These are phyloP conservation scores for Eulemur macaco DNA, from an alignment of 2,113 vertebrate genomes.

Conservation along the genomic window DNA sequence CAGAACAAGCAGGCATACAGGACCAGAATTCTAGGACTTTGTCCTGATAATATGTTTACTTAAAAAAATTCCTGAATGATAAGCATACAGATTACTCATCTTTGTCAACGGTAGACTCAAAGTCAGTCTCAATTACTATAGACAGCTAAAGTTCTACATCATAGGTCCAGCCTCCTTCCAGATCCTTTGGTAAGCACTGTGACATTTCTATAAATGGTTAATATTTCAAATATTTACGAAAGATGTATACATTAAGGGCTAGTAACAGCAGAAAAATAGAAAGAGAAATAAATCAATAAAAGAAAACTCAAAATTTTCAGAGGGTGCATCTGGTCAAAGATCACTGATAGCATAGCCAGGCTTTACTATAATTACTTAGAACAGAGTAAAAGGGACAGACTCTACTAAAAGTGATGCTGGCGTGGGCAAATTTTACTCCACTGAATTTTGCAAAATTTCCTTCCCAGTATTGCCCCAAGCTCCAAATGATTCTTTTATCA, in stretches of 20 bases:
- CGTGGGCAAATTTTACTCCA: not conserved
- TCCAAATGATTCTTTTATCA: not conserved
- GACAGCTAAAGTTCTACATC: not conserved
- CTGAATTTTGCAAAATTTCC: conserved; percentile 32
- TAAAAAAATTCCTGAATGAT: not conserved
- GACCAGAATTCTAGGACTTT: not conserved
- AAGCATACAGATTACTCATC: not conserved
- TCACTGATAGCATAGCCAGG: not conserved
- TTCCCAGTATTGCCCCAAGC: not conserved
- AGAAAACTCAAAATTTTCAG: not conserved
- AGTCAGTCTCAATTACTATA: not conserved
- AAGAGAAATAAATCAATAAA: not conserved
- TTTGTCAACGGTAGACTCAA: not conserved
- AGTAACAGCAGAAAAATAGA: not conserved
- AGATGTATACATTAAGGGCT: not conserved
- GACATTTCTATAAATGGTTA: not conserved
- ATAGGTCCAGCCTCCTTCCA: not conserved
- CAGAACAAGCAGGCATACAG: not conserved
- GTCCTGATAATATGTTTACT: not conserved
- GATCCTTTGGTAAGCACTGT: not conserved
- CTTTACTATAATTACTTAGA: not conserved
- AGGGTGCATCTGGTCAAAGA: not conserved
- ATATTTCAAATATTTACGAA: not conserved
- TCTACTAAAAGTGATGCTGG: not conserved
- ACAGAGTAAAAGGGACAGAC: not conserved